Base-by-base conservation (phyloP, 30 jellyfish, hydroid and myxozoan species). In the Euphysa ruthae region DNA sequence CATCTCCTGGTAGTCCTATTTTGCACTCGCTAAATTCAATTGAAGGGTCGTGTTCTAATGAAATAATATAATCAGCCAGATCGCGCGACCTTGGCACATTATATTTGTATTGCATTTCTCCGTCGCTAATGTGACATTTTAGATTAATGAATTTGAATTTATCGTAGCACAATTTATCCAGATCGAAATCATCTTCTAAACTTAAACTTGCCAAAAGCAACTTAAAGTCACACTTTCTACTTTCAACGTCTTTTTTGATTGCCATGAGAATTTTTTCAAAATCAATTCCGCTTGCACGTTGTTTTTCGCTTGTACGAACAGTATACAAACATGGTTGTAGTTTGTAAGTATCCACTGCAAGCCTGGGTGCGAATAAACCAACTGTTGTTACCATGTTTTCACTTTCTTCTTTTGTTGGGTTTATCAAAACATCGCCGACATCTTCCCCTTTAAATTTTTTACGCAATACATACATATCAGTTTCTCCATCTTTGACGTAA, bases 1-100 rank as follows among this genome's bases (percentile, higher is more conserved):
- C 77, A 43, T 63, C 77, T 1, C 77, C 77, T 13, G 77, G 77
- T 21, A 63, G 69, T 2, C 77, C 77, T 14, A 63, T 43, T 16
- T 43, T 63, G 42, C 77, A 63, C 32, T 63, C 58, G 33, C 46
- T 49, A 34, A 63, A 63, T 25, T 35, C 58, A 13, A 63, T 63
- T 22, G 73, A 26, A 1, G 73, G 25, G 2, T 44, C 69, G 10
- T 32, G 25, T 19, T 68, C 80, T 29, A 68, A 55, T 27, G 32
- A n/a, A 58, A 68, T 49, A 49, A 68, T 43, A 58, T 68, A 68
- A 43, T 68, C 77, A 0, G 77, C 77, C 21, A 63, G 31, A 34
- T 63, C 58, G 42, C 77, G 77, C 42, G 77, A 63, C 32, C 77
- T 35, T 14, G 77, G 77, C 0, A 63, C 46, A 43, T 63, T 63